Base-by-base conservation (phyloP, 2,888 invertebrate genomes). In the Ellobium chinense region DNA sequence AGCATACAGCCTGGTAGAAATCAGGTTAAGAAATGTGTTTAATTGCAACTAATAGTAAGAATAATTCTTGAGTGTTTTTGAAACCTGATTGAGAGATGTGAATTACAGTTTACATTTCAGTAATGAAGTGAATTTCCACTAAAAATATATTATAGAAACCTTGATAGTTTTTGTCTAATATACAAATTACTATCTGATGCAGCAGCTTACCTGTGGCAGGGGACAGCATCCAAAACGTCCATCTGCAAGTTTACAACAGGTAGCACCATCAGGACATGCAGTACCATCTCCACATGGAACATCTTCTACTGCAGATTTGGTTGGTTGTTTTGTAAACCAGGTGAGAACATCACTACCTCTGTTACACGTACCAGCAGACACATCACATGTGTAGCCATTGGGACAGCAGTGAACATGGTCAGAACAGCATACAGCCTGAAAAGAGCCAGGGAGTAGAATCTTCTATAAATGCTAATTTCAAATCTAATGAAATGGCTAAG, bases 211-310 rank as follows among this genome's bases (percentile, higher is more conserved):
- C 75, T 89, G 77, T 36, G 89, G 87, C 12, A 89, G 27, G 12
- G 91, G 91, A 83, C 92, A 92, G 82, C 92, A 92, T 12, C 90
- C 91, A 83, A 88, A 92, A 9, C 81, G 68, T n/a, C 88, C 89
- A 66, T 79, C 62, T 14, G 60, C 36, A 24, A 88, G 62, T 81
- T 85, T 84, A 82, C 90, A 90, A 82, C 90, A 90, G 14, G 90
- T 89, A 72, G 83, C 84, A 29, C 86, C 88, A 80, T 36, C 46
- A 2, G 88, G 87, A 83, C 89, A 89, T 46, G 24, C 24, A n/a
- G 65, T 31, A 12, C 46, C 39, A 56, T 69, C 69, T 31, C 24
- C 14, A 58, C 77, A 68, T 24, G 2, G 36, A 18, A 66, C 69
- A 29, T 58, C n/a, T 56, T 7, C 62, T 34, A 34, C 36, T 21